Evolutionary conservation across 2,797 vertebrate genomes (phyloP).

Genomic region (Sparus aurata): DNA sequence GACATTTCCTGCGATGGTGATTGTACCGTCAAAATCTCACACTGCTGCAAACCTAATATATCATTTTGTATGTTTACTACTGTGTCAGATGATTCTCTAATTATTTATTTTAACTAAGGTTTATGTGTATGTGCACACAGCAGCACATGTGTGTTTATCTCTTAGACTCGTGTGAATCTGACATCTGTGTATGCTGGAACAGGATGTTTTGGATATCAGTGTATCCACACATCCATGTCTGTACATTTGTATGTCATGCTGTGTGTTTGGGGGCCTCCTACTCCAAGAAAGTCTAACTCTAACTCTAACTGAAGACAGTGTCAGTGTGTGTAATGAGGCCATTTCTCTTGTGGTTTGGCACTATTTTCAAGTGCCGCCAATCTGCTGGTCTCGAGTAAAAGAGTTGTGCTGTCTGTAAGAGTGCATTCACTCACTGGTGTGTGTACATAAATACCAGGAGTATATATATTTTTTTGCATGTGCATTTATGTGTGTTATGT

Average conservation of each 20-base stretch:
- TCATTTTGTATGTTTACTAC: background rate
- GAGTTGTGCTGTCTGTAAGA: conserved; percentile 22
- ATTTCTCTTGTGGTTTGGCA: conserved; percentile 69
- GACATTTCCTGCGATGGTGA: too few species aligned
- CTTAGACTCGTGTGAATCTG: background rate
- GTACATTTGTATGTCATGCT: conserved; percentile 26
- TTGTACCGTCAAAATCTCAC: too few species aligned
- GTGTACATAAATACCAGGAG: background rate
- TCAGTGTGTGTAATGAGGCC: conserved; percentile 74
- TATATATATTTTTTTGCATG: background rate
- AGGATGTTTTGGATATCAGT: conserved; percentile 16
- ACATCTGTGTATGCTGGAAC: background rate
- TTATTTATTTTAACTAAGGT: background rate
- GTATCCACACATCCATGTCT: conserved; percentile 27
- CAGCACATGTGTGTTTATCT: background rate
- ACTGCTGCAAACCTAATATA: background rate
- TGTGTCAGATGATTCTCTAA: background rate
- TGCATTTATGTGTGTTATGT: background rate
- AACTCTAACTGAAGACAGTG: conserved; percentile 50
- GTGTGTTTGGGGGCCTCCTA: conserved; percentile 38
- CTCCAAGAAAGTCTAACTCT: conserved; percentile 42
- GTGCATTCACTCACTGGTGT: background rate
- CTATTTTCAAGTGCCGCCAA: conserved; percentile 66
- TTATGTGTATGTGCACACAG: background rate
- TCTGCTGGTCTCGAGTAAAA: conserved; percentile 34